Evolutionary conservation across 2,113 vertebrate genomes (phyloP).

Genomic region (Bos indicus): DNA sequence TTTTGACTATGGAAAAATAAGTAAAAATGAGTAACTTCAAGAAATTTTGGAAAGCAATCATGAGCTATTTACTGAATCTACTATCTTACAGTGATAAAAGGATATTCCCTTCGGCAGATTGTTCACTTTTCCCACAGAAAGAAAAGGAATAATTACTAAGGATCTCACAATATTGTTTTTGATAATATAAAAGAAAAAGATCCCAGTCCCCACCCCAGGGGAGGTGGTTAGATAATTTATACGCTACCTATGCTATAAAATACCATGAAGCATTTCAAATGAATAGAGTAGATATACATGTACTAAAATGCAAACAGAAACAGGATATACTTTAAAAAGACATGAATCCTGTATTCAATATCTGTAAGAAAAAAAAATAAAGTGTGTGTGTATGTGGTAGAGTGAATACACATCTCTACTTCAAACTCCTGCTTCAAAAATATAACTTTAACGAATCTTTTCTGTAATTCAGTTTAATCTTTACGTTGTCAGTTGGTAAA

Average conservation of each 20-base stretch:
- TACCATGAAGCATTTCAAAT: neutral
- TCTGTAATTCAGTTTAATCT: neutral
- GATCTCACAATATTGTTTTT: neutral
- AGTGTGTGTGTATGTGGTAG: accelerated
- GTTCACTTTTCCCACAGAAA: neutral
- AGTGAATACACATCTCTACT: neutral
- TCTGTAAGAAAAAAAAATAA: neutral
- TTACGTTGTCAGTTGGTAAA: neutral
- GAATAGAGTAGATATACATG: neutral
- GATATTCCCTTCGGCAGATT: neutral
- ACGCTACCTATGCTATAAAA: neutral
- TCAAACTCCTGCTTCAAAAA: neutral
- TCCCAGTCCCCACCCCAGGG: neutral
- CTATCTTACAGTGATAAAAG: neutral
- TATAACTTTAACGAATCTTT: neutral
- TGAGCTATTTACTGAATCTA: neutral
- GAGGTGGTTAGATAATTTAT: neutral
- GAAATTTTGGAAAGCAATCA: neutral
- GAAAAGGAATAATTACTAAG: neutral
- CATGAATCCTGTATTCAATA: neutral
- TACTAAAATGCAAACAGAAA: neutral
- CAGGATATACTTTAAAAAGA: neutral
- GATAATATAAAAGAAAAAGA: neutral
- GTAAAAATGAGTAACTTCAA: neutral
- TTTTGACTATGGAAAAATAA: neutral